A percentile compares a stretch with the other conserved stretches of the same genome.
These are phyloP conservation scores for Amphimedon queenslandica DNA, from an alignment of 37 sponge, comb jelly and placozoan species.

Conservation along the genomic window DNA sequence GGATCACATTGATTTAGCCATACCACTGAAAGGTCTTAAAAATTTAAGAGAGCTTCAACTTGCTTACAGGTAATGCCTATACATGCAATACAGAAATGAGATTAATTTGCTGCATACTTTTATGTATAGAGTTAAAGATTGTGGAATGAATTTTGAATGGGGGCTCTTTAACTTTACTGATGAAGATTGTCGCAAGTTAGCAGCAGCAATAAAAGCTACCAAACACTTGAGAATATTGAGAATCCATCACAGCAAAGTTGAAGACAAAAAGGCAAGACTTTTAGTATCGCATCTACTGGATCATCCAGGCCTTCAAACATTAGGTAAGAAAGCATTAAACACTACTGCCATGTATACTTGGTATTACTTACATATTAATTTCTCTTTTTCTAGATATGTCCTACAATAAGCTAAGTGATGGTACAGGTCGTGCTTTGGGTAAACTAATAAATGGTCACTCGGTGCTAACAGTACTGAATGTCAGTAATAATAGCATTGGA, in stretches of 20 bases:
- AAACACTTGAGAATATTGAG: conserved; percentile 33
- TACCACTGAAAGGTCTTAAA: conserved; percentile 43
- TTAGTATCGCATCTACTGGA: conserved; percentile 82
- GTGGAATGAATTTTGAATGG: conserved; percentile 99
- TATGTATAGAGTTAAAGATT: conserved; percentile 56
- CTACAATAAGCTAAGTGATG: conserved; percentile 77
- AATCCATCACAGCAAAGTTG: conserved; percentile 60
- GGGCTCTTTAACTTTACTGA: conserved; percentile 82
- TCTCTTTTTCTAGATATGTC: conserved; percentile 71
- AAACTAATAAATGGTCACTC: conserved; percentile 80
- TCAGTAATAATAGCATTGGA: conserved; percentile 75
- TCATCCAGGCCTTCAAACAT: conserved; percentile 66
- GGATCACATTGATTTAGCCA: conserved; percentile 73
- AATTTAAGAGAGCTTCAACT: conserved; percentile 70
- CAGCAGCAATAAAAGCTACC: conserved; percentile 66
- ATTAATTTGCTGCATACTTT: too few relatives aligned
- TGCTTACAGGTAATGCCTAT: conserved; percentile 61
- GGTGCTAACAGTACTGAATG: conserved; percentile 50
- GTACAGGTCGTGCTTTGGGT: conserved; percentile 83
- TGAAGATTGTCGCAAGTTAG: conserved; percentile 65
- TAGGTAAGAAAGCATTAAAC: conserved; percentile 40
- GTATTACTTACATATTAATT: conserved; percentile 7
- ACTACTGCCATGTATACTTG: too few relatives aligned
- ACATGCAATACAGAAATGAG: too few relatives aligned
- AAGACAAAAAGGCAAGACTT: conserved; percentile 73